Evolutionary conservation across 2,888 invertebrate species (phyloP), one percentile per base, ranked within the genome.

Genomic region (Drosophila setosimentum): DNA sequence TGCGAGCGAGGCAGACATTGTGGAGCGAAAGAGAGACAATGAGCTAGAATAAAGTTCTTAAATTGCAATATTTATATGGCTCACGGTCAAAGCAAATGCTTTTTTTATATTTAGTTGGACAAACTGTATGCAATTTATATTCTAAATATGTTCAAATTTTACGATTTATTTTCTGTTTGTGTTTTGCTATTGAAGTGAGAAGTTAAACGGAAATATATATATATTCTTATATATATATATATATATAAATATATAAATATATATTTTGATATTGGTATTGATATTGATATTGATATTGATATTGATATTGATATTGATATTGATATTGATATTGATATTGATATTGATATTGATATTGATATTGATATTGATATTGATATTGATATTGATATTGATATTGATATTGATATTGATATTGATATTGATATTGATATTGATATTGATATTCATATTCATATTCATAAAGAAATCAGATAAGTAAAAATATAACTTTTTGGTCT

Each of bases 51-150:
- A 73, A 74, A 78, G 65, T 75, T 78, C 75, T 78, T 78, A 78
- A 78, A 78, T 75, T 78, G 66, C 66, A 63, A 78, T 78, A 78
- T 78, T 78, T 78, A 78, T 76, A 78, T 78, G 78, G 78, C 76
- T 78, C 76, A 78, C 78, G 78, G 78, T 78, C 78, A 78, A 63
- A 29, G 55, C 55, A 37, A 65, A 60, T 72, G 66, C 24, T 59
- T 72, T 75, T 50, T 49, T 54, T 18, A 4, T 6, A 7, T 59
- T 54, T 64, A 42, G 57, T 59, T 73, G 42, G 13, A 18, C 8
- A n/a, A 60, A 29, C 33, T 60, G 42, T 18, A 66, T 68, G 65
- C 55, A 69, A 75, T 75, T 78, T 78, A 75, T 78, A 63, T 72
- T 66, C 63, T 63, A 78, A 78, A 63, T 68, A 59, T 54, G 62